Evolutionary conservation across 2,888 invertebrate genomes (phyloP).

Genomic region (Pseudococcus jackbeardsleyi): DNA sequence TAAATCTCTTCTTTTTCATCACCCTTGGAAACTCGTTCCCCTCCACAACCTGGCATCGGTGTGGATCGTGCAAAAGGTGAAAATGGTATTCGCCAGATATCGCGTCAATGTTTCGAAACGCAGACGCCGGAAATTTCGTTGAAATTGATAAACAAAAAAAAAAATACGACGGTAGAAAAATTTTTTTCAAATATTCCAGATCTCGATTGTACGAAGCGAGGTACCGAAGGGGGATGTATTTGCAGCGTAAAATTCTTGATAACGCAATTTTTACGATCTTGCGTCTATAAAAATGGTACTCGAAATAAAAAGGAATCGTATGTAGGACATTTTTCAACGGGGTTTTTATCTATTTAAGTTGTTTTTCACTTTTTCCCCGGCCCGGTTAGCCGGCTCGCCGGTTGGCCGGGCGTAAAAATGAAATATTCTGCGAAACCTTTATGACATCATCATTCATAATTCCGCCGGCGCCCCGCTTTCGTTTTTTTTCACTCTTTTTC

Average conservation of each 20-base stretch:
- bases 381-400: background rate
- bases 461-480: background rate
- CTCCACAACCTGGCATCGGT: background rate
- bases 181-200: background rate
- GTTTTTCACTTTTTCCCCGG: conserved; percentile 12
- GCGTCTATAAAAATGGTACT: conserved; percentile 47
- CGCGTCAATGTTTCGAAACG: background rate
- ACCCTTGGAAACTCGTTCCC: background rate
- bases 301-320: conserved; percentile 42
- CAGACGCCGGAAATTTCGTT: background rate
- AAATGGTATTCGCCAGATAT: background rate
- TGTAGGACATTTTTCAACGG: conserved; percentile 49
- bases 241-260: conserved; percentile 34
- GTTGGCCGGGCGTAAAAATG: conserved; percentile 38
- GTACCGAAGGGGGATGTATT: background rate
- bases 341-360: conserved; percentile 37
- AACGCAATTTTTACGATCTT: conserved; percentile 31
- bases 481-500: background rate
- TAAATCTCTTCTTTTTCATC: conserved; percentile 26
- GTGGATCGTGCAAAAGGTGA: background rate
- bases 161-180: background rate
- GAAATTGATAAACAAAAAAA: conserved; percentile 48
- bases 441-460: conserved; percentile 48
- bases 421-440: conserved; percentile 50
- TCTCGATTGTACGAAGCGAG: too few species aligned